Evolutionary conservation across 2,113 vertebrate genomes (phyloP).

Genomic region (Megaceryle torquata): DNA sequence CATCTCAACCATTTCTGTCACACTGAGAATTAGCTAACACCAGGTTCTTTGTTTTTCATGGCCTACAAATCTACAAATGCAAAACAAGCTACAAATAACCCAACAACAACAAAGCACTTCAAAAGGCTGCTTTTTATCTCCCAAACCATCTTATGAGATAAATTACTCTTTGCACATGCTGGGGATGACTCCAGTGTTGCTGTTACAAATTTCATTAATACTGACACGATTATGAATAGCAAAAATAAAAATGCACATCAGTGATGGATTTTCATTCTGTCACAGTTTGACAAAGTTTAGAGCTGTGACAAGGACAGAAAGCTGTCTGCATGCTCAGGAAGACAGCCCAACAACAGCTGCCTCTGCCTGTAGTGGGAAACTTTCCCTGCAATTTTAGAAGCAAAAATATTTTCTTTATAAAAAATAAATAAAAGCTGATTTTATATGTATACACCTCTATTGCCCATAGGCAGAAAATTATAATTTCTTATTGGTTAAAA

Average conservation of each 20-base stretch:
- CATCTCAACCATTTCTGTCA: neutral
- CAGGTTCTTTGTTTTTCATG: neutral
- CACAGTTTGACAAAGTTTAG: neutral
- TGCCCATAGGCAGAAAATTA: neutral
- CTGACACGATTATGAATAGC: neutral
- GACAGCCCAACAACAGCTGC: slow-evolving; percentile 11
- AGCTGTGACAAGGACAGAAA: slow-evolving; percentile 12
- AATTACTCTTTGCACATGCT: neutral
- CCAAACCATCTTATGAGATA: neutral
- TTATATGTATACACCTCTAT: neutral
- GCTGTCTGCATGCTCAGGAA: neutral
- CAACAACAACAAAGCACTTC: neutral
- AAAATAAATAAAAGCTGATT: neutral
- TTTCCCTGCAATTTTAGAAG: neutral
- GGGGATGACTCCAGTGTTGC: neutral
- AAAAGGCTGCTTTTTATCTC: neutral
- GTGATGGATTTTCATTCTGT: neutral
- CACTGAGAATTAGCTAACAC: neutral
- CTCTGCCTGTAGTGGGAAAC: neutral
- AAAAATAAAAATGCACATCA: slow-evolving; percentile 34
- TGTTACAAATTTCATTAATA: slow-evolving; percentile 22
- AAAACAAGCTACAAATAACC: neutral
- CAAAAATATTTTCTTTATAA: neutral
- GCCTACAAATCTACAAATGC: neutral
- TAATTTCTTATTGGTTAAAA: neutral